Evolutionary conservation across 2,888 invertebrate species (phyloP), one percentile per base, ranked within the genome.

Genomic region (Adela reaumurella): DNA sequence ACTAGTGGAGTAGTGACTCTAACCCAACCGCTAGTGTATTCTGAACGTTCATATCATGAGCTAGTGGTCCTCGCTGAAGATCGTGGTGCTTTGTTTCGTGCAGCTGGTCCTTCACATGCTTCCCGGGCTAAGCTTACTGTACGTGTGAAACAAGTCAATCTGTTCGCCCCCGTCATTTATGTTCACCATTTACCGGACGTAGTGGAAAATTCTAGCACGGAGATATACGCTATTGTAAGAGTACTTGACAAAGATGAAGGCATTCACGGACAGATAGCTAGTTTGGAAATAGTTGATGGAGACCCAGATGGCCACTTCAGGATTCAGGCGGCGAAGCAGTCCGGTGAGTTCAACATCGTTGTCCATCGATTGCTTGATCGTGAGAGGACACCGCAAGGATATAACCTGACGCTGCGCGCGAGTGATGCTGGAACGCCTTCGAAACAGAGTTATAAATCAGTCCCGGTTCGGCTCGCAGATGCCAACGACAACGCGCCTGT

Each of bases 291-390:
- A 50, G 88, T 92, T 3, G 91, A 90, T 54, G 95, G 96, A 0
- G 94, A 95, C 68, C 90, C 93, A 0, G 90, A 93, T 57, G 92
- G 94, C 0, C 89, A 92, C 68, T 95, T 97, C 69, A 82, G 90
- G 47, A 86, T 96, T 48, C 77, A 84, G 45, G 83, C 87, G 1
- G 78, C 84, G 19, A 67, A 74, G 52, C 82, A 82, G 58, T 68
- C 74, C 4, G 87, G 87, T 46, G 91, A 92, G 67, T 92, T 83
- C 67, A 90, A 89, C 60, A 88, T 96, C 53, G 85, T 91, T 55
- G 88, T 92, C 24, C 82, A 89, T 54, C 85, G 88, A 52, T 72
- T 90, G 49, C 71, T 93, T 47, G 91, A 92, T 62, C 82, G 92
- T n/a, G 91, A 91, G 63, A 77, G 79, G 28, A 85, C 89, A 8